Conservation (phyloP, 2,113 vertebrate species). For the Anthoscopus minutus region DNA sequence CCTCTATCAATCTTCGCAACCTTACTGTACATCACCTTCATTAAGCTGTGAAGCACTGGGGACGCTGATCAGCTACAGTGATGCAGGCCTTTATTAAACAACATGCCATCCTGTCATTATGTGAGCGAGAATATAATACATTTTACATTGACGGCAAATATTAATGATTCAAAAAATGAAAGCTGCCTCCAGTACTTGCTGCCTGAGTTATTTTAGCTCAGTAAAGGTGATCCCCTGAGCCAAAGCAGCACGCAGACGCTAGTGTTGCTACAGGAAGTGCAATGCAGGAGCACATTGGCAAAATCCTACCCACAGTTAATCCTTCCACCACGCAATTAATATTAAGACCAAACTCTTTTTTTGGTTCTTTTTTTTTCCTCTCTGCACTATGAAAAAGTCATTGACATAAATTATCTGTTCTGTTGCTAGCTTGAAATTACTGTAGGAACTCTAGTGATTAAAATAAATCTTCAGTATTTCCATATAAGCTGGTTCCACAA, state of each 20-base stretch:
- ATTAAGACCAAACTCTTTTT: constrained; percentile 1
- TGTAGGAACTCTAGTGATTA: constrained; percentile 59
- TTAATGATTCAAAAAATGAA: constrained; percentile 68
- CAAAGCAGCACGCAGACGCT: neutral
- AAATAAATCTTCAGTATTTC: constrained; percentile 69
- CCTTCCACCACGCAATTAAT: constrained; percentile 17
- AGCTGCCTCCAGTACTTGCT: constrained; percentile 48
- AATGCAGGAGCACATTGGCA: constrained; percentile 11
- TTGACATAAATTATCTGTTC: constrained; percentile 25
- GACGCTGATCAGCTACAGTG: constrained; percentile 41
- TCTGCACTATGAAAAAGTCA: neutral
- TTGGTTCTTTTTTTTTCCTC: neutral
- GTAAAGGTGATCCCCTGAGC: constrained; percentile 55
- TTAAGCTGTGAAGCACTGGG: constrained; percentile 70
- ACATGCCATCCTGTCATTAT: constrained; percentile 43
- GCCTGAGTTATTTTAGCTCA: constrained; percentile 22
- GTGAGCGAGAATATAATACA: constrained; percentile 22
- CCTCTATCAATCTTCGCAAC: constrained; percentile 62
- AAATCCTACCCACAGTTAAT: constrained; percentile 42
- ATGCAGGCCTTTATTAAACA: constrained; percentile 70
- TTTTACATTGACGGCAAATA: constrained; percentile 65
- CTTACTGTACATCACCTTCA: constrained; percentile 68
- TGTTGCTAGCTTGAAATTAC: constrained; percentile 55
- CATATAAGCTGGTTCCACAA: constrained; percentile 58
- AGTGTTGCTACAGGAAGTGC: neutral